Evolutionary conservation across 35 echinoderm and acorn worm genomes (phyloP).

Genomic region (Nesometra sesokonis): DNA sequence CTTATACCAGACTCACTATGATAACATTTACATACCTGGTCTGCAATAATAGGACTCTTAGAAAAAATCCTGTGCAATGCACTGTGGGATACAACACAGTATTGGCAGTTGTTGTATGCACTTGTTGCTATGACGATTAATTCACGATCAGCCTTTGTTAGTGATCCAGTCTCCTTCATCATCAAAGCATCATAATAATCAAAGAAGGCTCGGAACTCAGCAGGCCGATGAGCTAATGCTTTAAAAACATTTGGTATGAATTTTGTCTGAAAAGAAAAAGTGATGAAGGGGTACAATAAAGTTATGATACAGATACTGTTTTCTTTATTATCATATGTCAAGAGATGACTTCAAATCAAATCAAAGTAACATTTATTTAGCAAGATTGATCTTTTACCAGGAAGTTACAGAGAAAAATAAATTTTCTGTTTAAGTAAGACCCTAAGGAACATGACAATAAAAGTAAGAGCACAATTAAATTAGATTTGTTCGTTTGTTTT

Average conservation of each 20-base stretch:
- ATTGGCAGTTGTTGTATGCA: constrained; percentile 76
- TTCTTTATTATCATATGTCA: too few species aligned
- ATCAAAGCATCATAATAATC: constrained; percentile 73
- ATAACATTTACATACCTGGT: constrained; percentile 44
- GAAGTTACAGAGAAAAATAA: too few species aligned
- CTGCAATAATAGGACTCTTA: constrained; percentile 68
- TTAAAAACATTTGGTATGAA: constrained; percentile 97
- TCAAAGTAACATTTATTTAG: too few species aligned
- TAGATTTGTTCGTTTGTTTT: neutral
- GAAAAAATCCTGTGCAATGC: constrained; percentile 85
- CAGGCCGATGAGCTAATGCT: constrained; percentile 62
- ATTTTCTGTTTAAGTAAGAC: too few species aligned
- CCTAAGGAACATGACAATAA: too few species aligned
- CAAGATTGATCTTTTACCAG: too few species aligned
- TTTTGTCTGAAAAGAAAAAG: constrained; percentile 43
- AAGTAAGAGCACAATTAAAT: too few species aligned
- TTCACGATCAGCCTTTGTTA: constrained; percentile 92
- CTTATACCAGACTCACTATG: too few species aligned
- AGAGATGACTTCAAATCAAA: too few species aligned
- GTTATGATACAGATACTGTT: neutral
- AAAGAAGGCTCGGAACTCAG: constrained; percentile 92
- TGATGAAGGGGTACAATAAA: neutral
- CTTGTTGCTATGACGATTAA: constrained; percentile 92
- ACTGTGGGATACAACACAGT: constrained; percentile 81
- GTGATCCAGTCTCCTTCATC: constrained; percentile 70